Conservation (phyloP, 2,888 invertebrate species). For the Eupithecia subumbrata region DNA sequence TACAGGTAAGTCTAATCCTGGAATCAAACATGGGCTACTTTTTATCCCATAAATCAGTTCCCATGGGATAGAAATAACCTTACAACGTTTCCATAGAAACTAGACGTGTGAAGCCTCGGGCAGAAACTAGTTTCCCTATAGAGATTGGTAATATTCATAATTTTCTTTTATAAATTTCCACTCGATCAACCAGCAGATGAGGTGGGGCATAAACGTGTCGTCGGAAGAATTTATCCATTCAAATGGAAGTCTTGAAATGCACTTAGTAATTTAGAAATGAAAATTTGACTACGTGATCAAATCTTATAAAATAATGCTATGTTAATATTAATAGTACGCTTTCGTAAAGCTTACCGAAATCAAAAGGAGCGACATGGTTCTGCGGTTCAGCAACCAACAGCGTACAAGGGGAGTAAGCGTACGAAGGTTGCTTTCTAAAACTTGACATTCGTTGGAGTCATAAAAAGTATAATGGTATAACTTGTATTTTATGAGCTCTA, state of each 20-base stretch:
- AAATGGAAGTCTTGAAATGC: neutral
- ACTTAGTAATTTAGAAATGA: neutral
- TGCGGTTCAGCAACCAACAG: neutral
- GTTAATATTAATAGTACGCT: neutral
- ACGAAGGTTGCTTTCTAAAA: slow-evolving; percentile 66
- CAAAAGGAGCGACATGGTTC: slow-evolving; percentile 20
- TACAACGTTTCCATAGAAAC: no score
- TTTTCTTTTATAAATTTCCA: neutral
- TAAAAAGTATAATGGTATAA: slow-evolving; percentile 78
- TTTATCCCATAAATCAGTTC: no score
- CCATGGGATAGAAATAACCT: no score
- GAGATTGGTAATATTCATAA: neutral
- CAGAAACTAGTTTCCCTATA: no score
- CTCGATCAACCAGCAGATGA: neutral
- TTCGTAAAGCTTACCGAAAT: slow-evolving; percentile 34
- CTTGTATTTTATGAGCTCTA: slow-evolving; percentile 77
- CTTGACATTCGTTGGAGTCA: slow-evolving; percentile 78
- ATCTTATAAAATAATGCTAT: neutral
- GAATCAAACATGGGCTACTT: no score
- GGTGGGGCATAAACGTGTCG: neutral
- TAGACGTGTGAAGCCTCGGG: no score
- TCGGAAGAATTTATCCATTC: neutral
- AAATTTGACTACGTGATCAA: neutral
- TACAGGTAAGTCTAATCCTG: no score
- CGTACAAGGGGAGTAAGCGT: slow-evolving; percentile 33